A percentile compares a stretch with the other conserved stretches of the same genome.
These are phyloP conservation scores for Ornithorhynchus anatinus DNA, from an alignment of 2,113 vertebrate species.

Conservation along the genomic window DNA sequence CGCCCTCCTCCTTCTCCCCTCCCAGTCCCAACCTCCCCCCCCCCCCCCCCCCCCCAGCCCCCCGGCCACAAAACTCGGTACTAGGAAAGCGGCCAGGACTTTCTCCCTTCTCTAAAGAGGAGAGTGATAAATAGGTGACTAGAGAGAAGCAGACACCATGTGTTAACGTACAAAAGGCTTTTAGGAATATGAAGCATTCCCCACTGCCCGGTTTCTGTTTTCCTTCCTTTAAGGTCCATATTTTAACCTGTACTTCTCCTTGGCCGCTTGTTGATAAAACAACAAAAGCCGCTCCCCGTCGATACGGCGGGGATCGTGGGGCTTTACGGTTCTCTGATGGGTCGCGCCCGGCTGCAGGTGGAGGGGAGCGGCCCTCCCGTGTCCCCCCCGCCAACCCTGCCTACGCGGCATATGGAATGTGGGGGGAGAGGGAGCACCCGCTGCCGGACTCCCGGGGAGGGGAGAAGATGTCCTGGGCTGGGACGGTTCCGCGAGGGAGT, in stretches of 20 bases:
- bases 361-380: background rate
- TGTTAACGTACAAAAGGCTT: slow-evolving; percentile 79
- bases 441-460: background rate
- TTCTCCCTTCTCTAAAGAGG: slow-evolving; percentile 78
- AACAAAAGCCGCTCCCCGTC: slow-evolving; percentile 72
- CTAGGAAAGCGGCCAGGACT: slow-evolving; percentile 80
- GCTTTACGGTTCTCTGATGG: slow-evolving; percentile 32
- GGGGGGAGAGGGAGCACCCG: background rate
- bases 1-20: slow-evolving; percentile 81
- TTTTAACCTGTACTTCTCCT: slow-evolving; percentile 71
- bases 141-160: slow-evolving; percentile 81
- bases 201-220: slow-evolving; percentile 73
- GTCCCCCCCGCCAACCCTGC: too few relatives aligned
- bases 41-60: slow-evolving; percentile 62
- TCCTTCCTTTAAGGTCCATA: slow-evolving; percentile 70
- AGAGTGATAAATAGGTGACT: slow-evolving; percentile 83
- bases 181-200: slow-evolving; percentile 79
- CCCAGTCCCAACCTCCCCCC: slow-evolving; percentile 58
- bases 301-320: slow-evolving; percentile 46
- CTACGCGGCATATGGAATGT: background rate
- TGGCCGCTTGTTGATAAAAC: slow-evolving; percentile 74
- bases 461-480: background rate
- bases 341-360: slow-evolving; percentile 35
- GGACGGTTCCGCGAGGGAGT: background rate
- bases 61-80: slow-evolving; percentile 72